Evolutionary conservation across 2,113 vertebrate species (phyloP).

Genomic region (Coptodon bakossiorum): DNA sequence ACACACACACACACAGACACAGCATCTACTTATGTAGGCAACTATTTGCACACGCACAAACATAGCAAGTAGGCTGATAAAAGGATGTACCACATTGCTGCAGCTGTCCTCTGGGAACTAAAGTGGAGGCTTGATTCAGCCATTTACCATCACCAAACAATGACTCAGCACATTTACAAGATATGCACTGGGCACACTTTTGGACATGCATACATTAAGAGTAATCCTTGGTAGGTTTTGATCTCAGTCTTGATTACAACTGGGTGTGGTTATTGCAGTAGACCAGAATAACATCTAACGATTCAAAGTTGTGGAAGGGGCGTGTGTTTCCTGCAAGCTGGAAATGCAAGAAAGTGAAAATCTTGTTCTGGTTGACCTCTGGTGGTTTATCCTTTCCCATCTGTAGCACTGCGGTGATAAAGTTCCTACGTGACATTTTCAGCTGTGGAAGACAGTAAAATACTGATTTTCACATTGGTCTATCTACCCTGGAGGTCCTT

Average conservation of each 20-base stretch:
- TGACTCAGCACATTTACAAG: conserved; percentile 25
- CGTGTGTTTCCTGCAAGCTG: background rate
- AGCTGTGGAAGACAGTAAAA: background rate
- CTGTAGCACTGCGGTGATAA: background rate
- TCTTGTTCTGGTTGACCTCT: background rate
- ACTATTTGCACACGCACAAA: background rate
- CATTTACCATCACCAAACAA: conserved; percentile 14
- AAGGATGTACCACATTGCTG: conserved; percentile 6
- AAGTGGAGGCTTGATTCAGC: conserved; percentile 33
- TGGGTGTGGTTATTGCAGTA: background rate
- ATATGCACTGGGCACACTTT: background rate
- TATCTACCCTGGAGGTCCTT: background rate
- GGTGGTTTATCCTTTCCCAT: background rate
- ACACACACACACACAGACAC: background rate
- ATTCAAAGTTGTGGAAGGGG: background rate
- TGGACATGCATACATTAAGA: background rate
- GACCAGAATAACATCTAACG: background rate
- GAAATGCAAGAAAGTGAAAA: background rate
- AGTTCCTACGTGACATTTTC: background rate
- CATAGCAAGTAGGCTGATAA: background rate
- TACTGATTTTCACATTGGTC: background rate
- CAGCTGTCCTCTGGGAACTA: conserved; percentile 12
- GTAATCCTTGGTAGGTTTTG: background rate
- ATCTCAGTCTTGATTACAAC: background rate
- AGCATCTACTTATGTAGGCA: background rate